A percentile compares a stretch with the other conserved stretches of the same genome.
These are phyloP conservation scores for Pyralis farinalis DNA, from an alignment of 2,888 invertebrate genomes.

Conservation along the genomic window DNA sequence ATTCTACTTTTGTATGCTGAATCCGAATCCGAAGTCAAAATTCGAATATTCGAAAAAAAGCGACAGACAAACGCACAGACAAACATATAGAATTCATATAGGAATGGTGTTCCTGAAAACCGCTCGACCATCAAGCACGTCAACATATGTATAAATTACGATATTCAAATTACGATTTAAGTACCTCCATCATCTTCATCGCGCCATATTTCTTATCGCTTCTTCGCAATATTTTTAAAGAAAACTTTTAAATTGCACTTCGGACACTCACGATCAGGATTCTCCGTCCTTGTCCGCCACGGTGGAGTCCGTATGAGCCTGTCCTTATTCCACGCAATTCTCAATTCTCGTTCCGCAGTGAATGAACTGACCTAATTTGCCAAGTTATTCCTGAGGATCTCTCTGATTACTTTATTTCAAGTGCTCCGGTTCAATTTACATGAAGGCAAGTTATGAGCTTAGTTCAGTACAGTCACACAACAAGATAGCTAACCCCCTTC, in stretches of 20 bases:
- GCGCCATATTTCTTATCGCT: neutral
- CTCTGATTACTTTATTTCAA: slow-evolving; percentile 5
- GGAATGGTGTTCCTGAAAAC: too few relatives aligned
- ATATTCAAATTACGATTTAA: too few relatives aligned
- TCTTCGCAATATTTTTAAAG: slow-evolving; percentile 7
- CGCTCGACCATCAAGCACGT: too few relatives aligned
- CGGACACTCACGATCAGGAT: slow-evolving; percentile 2
- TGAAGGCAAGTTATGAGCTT: neutral
- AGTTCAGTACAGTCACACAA: too few relatives aligned
- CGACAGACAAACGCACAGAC: too few relatives aligned
- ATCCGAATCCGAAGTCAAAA: too few relatives aligned
- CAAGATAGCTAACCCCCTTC: too few relatives aligned
- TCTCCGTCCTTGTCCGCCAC: neutral
- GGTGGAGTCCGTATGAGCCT: neutral
- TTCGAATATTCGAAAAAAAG: too few relatives aligned
- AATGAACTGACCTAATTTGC: slow-evolving; percentile 5
- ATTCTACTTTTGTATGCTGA: too few relatives aligned
- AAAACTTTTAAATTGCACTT: slow-evolving; percentile 7
- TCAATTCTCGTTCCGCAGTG: neutral
- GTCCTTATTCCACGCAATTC: neutral
- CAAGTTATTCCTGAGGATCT: slow-evolving; percentile 3
- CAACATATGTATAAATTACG: too few relatives aligned
- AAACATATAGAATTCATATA: too few relatives aligned
- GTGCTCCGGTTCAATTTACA: slow-evolving; percentile 1
- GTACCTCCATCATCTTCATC: too few relatives aligned